phyloP scores from a whole-genome alignment of 2,797 vertebrate species.

The Anabas testudineus region DNA sequence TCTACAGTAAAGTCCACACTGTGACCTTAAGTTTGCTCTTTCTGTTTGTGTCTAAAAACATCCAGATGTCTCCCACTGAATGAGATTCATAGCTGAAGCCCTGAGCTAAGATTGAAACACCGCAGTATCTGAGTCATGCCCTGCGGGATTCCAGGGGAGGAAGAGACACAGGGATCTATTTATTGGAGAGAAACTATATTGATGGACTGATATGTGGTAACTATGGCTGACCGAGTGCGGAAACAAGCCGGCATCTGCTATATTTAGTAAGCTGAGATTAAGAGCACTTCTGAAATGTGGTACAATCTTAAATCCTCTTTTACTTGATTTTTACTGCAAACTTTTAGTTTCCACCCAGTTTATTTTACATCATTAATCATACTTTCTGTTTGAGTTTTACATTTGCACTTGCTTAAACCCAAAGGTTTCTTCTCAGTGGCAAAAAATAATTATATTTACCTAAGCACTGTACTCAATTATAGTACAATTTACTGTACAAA shows the following conservation, averaged over 20 bases:
- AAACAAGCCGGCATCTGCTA: neutral
- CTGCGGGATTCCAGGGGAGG: slow-evolving; percentile 15
- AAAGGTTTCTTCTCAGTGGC: no score
- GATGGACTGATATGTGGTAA: slow-evolving; percentile 30
- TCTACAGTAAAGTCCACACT: slow-evolving; percentile 28
- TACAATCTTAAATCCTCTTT: neutral
- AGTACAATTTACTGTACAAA: no score
- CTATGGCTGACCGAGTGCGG: neutral
- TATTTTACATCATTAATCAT: neutral
- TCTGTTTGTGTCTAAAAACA: slow-evolving; percentile 35
- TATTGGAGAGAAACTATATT: slow-evolving; percentile 17
- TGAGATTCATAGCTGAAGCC: slow-evolving; percentile 30
- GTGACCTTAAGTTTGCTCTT: slow-evolving; percentile 52
- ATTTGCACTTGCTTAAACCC: no score
- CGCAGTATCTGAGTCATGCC: slow-evolving; percentile 15
- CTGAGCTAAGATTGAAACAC: slow-evolving; percentile 24
- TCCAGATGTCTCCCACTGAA: slow-evolving; percentile 31
- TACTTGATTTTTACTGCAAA: neutral
- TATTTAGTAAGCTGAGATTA: slow-evolving; percentile 5
- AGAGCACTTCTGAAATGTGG: neutral
- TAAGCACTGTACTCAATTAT: no score
- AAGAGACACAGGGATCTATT: neutral
- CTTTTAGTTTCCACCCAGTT: no score
- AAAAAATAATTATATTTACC: no score
- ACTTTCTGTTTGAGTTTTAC: neutral